Evolutionary conservation across 2,797 vertebrate genomes (phyloP).

Genomic region (Parotocinclus haroldoi): DNA sequence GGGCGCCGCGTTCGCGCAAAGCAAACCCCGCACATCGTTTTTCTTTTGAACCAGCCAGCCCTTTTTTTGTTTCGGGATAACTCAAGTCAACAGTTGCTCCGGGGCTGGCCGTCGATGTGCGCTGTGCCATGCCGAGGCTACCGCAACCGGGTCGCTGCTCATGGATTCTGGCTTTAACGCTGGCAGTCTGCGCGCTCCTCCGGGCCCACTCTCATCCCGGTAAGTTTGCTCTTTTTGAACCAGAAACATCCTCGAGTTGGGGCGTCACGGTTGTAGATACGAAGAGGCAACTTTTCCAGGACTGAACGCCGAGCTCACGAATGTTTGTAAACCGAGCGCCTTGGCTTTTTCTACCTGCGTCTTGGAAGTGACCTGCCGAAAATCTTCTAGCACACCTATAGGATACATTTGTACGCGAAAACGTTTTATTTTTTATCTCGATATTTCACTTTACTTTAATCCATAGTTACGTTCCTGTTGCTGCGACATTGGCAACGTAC

Average conservation of each 20-base stretch:
- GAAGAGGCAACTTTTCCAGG: no score
- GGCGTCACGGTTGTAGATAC: no score
- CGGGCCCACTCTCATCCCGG: constrained; percentile 87
- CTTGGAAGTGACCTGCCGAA: no score
- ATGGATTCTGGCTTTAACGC: constrained; percentile 85
- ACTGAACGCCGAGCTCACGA: no score
- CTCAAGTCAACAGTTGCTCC: constrained; percentile 76
- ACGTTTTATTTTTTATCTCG: no score
- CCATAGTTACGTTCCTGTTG: no score
- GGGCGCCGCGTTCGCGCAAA: neutral
- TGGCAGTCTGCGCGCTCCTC: constrained; percentile 78
- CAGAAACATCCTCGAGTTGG: neutral
- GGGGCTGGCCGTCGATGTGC: constrained; percentile 76
- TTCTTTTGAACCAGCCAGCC: neutral
- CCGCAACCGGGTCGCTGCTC: constrained; percentile 73
- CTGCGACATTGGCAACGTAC: no score
- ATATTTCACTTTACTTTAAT: no score
- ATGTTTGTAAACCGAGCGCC: no score
- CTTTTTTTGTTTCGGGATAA: constrained; percentile 50
- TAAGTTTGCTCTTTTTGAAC: constrained; percentile 72
- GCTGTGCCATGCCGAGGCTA: constrained; percentile 90
- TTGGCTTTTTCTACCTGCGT: no score
- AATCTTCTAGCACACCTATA: no score
- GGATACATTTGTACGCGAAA: no score
- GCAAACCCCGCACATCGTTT: neutral